Evolutionary conservation across 2,888 invertebrate genomes (phyloP), one percentile per base, ranked within the genome.

Genomic region (Hirudinaria manillensis): DNA sequence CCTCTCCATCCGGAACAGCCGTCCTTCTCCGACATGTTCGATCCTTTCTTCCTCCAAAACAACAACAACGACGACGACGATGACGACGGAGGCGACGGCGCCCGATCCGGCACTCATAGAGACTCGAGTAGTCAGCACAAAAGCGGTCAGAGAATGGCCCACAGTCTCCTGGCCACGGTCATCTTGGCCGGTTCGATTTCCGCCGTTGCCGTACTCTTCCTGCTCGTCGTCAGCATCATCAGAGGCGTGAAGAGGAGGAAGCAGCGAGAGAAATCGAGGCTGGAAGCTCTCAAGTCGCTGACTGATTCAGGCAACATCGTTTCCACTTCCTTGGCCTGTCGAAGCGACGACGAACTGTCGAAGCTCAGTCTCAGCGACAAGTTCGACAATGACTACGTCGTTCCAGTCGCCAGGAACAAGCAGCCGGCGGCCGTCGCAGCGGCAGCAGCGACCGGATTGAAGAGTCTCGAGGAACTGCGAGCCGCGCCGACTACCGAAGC

Each of bases 81-180:
- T 32, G 68, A 34, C 68, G 21, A 68, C 68, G 27, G 27, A 13
- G 27, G 66, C 66, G 66, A 24, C 66, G 66, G 27, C 66, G n/a
- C n/a, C n/a, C n/a, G n/a, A n/a, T 24, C 24, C 21, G 61, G 13
- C 3, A n/a, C 13, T 13, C 27, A 29, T 13, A 61, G 29, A 10
- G 68, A 68, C 32, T 34, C 32, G 1, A 34, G n/a, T 1, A n/a
- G 36, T 24, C 2, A 34, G 16, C 32, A 68, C 16, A 32, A 68
- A 24, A 61, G 61, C 6, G 24, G 29, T n/a, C 24, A 61, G 2
- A 61, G 29, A 61, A 68, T 68, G 68, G 68, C 68, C 32, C 34
- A 32, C 68, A 68, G 68, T 68, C 68, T 68, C 7, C 36, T 68
- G 32, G 68, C 68, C 16, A 68, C 68, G n/a, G 68, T 68, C 13